These are phyloP conservation scores for Gobius niger DNA, from an alignment of 2,113 vertebrate species.

Conservation along the genomic window DNA sequence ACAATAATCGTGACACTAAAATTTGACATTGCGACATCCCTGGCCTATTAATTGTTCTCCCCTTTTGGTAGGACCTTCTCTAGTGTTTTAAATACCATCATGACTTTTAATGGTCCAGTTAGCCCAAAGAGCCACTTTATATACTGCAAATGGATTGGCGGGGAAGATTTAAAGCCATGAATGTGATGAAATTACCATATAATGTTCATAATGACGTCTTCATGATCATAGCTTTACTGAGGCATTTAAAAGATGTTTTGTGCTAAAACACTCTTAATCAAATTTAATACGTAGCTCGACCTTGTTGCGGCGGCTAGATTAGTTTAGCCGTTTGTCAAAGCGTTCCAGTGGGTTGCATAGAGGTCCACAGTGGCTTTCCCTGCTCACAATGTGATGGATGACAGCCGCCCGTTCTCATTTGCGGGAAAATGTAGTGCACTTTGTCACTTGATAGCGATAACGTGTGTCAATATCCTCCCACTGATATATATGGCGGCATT, in stretches of 20 bases:
- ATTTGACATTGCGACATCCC: neutral
- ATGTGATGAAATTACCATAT: slow-evolving; percentile 7
- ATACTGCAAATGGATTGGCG: slow-evolving; percentile 20
- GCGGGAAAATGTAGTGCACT: slow-evolving; percentile 54
- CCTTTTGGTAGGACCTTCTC: slow-evolving; percentile 8
- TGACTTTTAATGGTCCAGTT: slow-evolving; percentile 18
- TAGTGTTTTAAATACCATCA: slow-evolving; percentile 20
- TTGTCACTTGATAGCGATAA: slow-evolving; percentile 58
- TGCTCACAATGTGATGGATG: slow-evolving; percentile 41
- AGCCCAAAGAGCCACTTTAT: slow-evolving; percentile 17
- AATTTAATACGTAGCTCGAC: slow-evolving; percentile 3
- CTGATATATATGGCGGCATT: slow-evolving; percentile 16
- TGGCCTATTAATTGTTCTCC: neutral
- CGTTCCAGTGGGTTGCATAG: neutral
- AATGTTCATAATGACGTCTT: slow-evolving; percentile 9
- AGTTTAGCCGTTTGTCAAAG: slow-evolving; percentile 3
- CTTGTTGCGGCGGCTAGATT: neutral
- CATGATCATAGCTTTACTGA: slow-evolving; percentile 6
- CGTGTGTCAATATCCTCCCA: slow-evolving; percentile 50
- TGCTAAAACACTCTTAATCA: slow-evolving; percentile 6
- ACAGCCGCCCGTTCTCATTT: slow-evolving; percentile 54
- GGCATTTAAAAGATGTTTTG: slow-evolving; percentile 4
- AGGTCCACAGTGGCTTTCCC: slow-evolving; percentile 31
- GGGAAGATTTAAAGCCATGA: neutral
- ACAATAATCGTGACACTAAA: neutral